Conservation (phyloP, 2,888 invertebrate genomes). For the Megalurothrips usitatus region DNA sequence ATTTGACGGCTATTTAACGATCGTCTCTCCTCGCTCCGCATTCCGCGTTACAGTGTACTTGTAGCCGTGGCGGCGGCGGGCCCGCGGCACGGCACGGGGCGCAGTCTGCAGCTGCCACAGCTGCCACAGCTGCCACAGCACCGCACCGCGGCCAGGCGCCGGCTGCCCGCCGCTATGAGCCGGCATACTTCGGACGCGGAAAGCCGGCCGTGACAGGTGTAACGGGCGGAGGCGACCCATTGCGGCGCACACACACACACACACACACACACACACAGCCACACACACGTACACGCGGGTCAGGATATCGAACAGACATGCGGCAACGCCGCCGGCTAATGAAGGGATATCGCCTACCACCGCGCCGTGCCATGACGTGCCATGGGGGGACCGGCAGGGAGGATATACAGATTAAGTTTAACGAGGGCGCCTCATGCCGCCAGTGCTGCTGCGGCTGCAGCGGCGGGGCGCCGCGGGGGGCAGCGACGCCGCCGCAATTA, state of each 20-base stretch:
- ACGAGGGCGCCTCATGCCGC: constrained; percentile 11
- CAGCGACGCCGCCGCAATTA: constrained; percentile 15
- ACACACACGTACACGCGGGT: not conserved
- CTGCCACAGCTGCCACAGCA: no score
- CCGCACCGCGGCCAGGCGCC: not conserved
- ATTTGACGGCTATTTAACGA: no score
- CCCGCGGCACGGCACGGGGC: not conserved
- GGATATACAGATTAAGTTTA: constrained; percentile 15
- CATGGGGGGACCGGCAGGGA: no score
- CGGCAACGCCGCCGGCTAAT: not conserved
- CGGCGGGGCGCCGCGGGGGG: not conserved
- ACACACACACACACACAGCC: not conserved
- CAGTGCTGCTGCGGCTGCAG: not conserved
- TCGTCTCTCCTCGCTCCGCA: no score
- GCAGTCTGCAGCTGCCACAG: not conserved
- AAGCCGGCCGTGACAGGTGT: not conserved
- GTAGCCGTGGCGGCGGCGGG: not conserved
- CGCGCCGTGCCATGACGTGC: not conserved
- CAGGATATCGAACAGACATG: not conserved
- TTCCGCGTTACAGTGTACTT: not conserved
- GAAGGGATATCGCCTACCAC: constrained; percentile 15
- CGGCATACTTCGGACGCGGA: not conserved
- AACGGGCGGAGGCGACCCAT: constrained; percentile 13
- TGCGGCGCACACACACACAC: not conserved
- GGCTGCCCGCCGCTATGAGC: not conserved